Percentiles rank a stretch among this genome's conserved stretches.
These are phyloP conservation scores for Tachina fera DNA, from an alignment of 2,888 invertebrate species.

Conservation along the genomic window DNA sequence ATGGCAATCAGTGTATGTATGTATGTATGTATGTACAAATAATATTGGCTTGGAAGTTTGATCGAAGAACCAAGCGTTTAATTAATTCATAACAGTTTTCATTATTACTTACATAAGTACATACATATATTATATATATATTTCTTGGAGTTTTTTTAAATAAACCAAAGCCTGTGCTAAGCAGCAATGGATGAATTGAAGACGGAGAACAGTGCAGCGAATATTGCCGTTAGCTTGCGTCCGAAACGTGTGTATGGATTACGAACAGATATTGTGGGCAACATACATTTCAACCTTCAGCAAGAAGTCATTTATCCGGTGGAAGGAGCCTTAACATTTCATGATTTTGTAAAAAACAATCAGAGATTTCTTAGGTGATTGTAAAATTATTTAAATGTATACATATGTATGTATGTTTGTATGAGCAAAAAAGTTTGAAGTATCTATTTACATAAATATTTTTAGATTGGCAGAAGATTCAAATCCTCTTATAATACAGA, in stretches of 20 bases:
- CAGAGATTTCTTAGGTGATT: constrained; percentile 87
- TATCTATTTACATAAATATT: neutral
- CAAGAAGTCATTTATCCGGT: constrained; percentile 92
- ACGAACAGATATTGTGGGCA: constrained; percentile 84
- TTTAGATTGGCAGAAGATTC: constrained; percentile 80
- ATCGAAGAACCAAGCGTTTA: constrained; percentile 21
- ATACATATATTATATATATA: too few relatives aligned
- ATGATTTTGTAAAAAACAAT: constrained; percentile 88
- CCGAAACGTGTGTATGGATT: constrained; percentile 82
- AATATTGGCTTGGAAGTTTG: constrained; percentile 34
- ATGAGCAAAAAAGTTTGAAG: neutral
- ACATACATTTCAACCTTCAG: constrained; percentile 89
- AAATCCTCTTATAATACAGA: constrained; percentile 77
- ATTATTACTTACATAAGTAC: neutral
- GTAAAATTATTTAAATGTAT: neutral
- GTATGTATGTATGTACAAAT: too few relatives aligned
- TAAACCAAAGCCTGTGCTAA: neutral
- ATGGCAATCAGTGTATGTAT: constrained; percentile 53
- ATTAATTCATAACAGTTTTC: neutral
- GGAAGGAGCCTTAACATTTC: constrained; percentile 89
- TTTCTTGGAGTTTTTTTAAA: constrained; percentile 6
- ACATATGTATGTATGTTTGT: too few relatives aligned
- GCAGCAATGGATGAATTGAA: constrained; percentile 43
- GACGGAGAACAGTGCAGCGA: constrained; percentile 7
- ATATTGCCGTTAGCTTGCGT: constrained; percentile 77